phyloP scores from a whole-genome alignment of 1,140 invertebrate genomes.

The Acyrthosiphon pisum region DNA sequence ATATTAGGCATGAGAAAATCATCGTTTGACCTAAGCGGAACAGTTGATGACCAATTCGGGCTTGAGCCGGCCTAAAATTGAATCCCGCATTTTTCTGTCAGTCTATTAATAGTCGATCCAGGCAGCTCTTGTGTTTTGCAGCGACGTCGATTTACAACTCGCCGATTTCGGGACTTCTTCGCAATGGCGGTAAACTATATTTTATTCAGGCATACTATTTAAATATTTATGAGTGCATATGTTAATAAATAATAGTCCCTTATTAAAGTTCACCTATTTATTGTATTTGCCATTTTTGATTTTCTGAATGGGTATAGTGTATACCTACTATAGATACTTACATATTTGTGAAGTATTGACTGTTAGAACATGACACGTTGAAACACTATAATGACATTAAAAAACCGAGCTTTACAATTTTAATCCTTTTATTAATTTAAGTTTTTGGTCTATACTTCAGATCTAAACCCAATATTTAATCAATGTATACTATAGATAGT shows the following conservation, averaged over 20 bases:
- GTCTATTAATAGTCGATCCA: constrained; percentile 26
- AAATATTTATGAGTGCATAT: not conserved
- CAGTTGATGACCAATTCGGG: constrained; percentile 27
- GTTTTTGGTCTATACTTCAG: not conserved
- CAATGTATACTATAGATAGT: not conserved
- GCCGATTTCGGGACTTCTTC: constrained; percentile 67
- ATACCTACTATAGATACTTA: not conserved
- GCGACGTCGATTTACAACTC: constrained; percentile 56
- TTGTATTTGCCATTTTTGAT: not conserved
- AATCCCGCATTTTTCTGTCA: not conserved
- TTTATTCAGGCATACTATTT: constrained; percentile 58
- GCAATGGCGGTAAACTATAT: constrained; percentile 29
- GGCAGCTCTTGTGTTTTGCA: not conserved
- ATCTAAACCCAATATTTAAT: not conserved
- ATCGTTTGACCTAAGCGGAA: not conserved
- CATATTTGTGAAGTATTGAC: too few species aligned
- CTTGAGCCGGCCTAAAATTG: not conserved
- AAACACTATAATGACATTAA: too few species aligned
- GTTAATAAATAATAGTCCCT: not conserved
- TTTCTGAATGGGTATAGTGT: not conserved
- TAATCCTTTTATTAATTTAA: not conserved
- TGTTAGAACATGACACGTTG: too few species aligned
- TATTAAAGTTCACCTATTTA: not conserved
- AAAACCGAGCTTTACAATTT: not conserved
- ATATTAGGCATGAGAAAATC: not conserved